Base-by-base conservation (phyloP, 2,888 invertebrate species). In the Carcina quercana region DNA sequence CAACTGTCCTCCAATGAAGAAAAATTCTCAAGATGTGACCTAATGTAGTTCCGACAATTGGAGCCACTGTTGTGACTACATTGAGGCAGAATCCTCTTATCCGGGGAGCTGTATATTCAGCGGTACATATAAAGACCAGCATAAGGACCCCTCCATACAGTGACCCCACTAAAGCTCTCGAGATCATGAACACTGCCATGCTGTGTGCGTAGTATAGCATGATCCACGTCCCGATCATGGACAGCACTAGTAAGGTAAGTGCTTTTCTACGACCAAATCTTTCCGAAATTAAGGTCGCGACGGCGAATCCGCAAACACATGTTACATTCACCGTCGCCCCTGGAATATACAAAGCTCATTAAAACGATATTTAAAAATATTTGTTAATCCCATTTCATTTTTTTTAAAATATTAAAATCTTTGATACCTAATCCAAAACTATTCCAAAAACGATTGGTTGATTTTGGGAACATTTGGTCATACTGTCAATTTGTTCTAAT, bases 1-100 rank as follows among this genome's bases (percentile, higher is more conserved):
- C 49, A 1, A 48, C 48, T 2, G 29, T 39, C 30, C 52, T 37
- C 55, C 58, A 59, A 14, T 50, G 38, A 10, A 52, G 30, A 0
- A 43, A 14, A 5, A 45, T 43, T 4, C 47, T 40, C 1, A 53
- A 17, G 8, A 47, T 25, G 28, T 53, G 49, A 2, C 44, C 50
- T 3, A 46, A 11, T 2, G 40, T 31, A 0, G 37, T 39, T 1
- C 52, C 56, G 1, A 43, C 2, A 0, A 39, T 34, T 7, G 45
- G 38, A 6, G 45, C 44, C 1, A 44, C 34, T 29, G 43, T 37
- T 1, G 44, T 33, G 1, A 47, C 30, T 5, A 43, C 22, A 12
- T 39, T 45, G 5, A 47, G 15, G 7, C 36, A 47, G 13, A 50
- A 35, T 5, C 43, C 44, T 40, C 54, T 38, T 1, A 37, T 42